A percentile compares a stretch with the other conserved stretches of the same genome.
Evolutionary conservation across 1,140 invertebrate species (phyloP).

Genomic region (Hycleus cichorii): DNA sequence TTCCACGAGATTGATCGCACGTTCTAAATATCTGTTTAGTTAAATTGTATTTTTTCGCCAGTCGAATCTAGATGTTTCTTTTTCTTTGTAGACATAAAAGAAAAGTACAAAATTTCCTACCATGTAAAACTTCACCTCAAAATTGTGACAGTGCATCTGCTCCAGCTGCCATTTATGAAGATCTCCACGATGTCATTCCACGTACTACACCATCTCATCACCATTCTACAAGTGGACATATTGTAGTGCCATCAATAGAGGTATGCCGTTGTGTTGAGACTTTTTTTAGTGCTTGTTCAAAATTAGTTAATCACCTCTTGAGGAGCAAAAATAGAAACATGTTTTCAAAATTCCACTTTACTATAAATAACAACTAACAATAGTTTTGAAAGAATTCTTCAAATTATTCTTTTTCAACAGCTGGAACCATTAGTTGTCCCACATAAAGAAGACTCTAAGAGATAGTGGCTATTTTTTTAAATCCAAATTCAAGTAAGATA

Average conservation of each 20-base stretch:
- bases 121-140: slow-evolving; percentile 58
- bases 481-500: no score
- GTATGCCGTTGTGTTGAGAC: slow-evolving; percentile 34
- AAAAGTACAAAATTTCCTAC: slow-evolving; percentile 63
- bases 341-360: not conserved
- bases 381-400: no score
- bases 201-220: slow-evolving; percentile 42
- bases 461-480: no score
- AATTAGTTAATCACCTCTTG: no score
- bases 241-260: slow-evolving; percentile 48
- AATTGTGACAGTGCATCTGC: slow-evolving; percentile 42
- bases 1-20: slow-evolving; percentile 9
- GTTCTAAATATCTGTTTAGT: not conserved
- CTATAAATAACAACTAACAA: not conserved
- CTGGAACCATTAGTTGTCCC: no score
- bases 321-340: not conserved
- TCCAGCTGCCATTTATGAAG: slow-evolving; percentile 53
- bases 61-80: slow-evolving; percentile 30
- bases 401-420: no score
- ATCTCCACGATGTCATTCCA: slow-evolving; percentile 47
- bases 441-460: no score
- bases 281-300: not conserved
- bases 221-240: slow-evolving; percentile 42
- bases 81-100: slow-evolving; percentile 55
- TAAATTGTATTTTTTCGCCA: slow-evolving; percentile 7